These are phyloP conservation scores for Tautogolabrus adspersus DNA, from an alignment of 2,113 vertebrate species.

Conservation along the genomic window DNA sequence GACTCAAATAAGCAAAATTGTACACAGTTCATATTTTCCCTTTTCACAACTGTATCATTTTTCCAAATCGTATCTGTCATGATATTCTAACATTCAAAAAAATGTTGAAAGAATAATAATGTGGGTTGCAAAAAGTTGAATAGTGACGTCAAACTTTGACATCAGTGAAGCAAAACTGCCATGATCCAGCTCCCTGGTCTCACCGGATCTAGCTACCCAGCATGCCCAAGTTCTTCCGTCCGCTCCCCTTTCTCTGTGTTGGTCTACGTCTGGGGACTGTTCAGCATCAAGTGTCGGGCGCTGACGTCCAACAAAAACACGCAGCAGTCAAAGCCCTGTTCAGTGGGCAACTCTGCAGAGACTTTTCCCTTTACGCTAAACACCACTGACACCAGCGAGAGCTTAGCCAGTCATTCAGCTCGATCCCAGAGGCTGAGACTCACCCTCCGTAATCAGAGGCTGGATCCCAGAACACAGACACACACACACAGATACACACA, in stretches of 20 bases:
- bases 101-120: background rate
- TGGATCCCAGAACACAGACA: constrained; percentile 41
- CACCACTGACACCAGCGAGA: constrained; percentile 67
- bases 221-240: constrained; percentile 55
- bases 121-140: background rate
- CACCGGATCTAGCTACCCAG: constrained; percentile 63
- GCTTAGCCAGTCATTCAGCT: constrained; percentile 71
- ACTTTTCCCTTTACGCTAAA: constrained; percentile 53
- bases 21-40: too few relatives aligned
- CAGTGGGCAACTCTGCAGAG: constrained; percentile 46
- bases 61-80: too few relatives aligned
- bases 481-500: background rate
- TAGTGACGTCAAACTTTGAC: constrained; percentile 16
- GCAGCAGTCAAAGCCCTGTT: constrained; percentile 55
- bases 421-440: constrained; percentile 66
- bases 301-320: constrained; percentile 78
- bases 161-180: constrained; percentile 32
- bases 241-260: constrained; percentile 36
- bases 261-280: constrained; percentile 58
- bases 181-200: constrained; percentile 35
- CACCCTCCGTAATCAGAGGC: constrained; percentile 65
- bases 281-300: constrained; percentile 62
- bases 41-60: too few relatives aligned
- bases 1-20: too few relatives aligned
- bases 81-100: too few relatives aligned